Percentiles rank a stretch among this genome's conserved stretches.
Conservation (phyloP, 2,113 vertebrate species). For the Plotosus lineatus region DNA sequence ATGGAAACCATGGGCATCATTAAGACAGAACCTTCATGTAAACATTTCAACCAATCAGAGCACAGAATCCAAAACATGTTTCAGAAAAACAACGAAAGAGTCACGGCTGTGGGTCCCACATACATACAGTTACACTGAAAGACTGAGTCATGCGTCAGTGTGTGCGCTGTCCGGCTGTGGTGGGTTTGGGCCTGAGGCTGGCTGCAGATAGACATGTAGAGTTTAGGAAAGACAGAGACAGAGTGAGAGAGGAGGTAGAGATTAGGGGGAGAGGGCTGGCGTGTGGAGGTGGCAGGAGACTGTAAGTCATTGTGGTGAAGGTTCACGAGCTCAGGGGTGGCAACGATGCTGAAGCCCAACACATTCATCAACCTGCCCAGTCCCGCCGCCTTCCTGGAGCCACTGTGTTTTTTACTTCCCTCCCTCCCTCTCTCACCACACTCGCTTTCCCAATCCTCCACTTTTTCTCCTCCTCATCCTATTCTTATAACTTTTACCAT, state of each 20-base stretch:
- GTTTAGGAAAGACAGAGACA: conserved; percentile 57
- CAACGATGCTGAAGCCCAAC: conserved; percentile 85
- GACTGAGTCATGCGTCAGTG: conserved; percentile 15
- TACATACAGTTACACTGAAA: not conserved
- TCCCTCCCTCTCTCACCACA: conserved; percentile 14
- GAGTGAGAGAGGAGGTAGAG: not conserved
- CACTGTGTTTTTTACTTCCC: conserved; percentile 55
- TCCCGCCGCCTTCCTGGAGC: conserved; percentile 85
- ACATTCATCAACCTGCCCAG: conserved; percentile 86
- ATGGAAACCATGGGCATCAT: not conserved
- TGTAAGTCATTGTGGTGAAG: conserved; percentile 82
- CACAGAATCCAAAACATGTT: conserved; percentile 4
- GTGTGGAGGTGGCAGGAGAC: conserved; percentile 67
- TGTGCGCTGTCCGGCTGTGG: conserved; percentile 35
- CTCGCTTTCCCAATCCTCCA: not conserved
- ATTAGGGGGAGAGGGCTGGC: conserved; percentile 54
- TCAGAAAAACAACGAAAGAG: conserved; percentile 20
- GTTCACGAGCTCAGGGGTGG: conserved; percentile 84
- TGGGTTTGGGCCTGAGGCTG: too few species aligned
- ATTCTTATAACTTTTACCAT: conserved; percentile 24
- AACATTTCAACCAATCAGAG: not conserved
- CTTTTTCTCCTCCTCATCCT: not conserved
- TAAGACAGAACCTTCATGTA: not conserved
- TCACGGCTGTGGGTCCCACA: conserved; percentile 4
- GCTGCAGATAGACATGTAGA: conserved; percentile 51